Percentiles rank a stretch among this genome's conserved stretches.
Conservation (phyloP, 2,113 vertebrate species). For the Sclerurus mexicanus region DNA sequence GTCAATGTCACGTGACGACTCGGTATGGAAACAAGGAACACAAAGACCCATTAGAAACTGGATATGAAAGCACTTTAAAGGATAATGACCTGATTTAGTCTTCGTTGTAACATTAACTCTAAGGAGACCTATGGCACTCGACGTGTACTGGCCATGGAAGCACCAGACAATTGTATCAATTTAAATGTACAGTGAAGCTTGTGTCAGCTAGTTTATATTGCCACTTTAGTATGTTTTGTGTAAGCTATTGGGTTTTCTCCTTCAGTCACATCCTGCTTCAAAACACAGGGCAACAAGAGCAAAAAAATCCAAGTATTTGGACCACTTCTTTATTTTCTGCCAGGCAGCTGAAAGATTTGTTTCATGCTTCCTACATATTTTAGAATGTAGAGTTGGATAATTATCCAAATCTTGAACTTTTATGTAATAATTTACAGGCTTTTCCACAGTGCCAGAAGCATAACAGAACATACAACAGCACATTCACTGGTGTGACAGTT, state of each 20-base stretch:
- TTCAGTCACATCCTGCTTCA: background rate
- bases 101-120: conserved; percentile 42
- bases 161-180: conserved; percentile 66
- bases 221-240: conserved; percentile 43
- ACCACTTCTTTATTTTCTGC: background rate
- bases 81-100: conserved; percentile 38
- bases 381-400: conserved; percentile 13
- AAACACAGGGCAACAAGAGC: background rate
- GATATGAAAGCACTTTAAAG: conserved; percentile 66
- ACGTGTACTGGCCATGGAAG: conserved; percentile 40
- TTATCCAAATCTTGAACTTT: conserved; percentile 26
- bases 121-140: conserved; percentile 26
- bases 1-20: conserved; percentile 91
- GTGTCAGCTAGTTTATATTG: conserved; percentile 51
- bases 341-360: conserved; percentile 21
- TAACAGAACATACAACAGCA: background rate
- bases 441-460: conserved; percentile 35
- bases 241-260: conserved; percentile 12
- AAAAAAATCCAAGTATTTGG: background rate
- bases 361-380: conserved; percentile 22
- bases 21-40: background rate
- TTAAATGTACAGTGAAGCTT: conserved; percentile 59
- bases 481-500: background rate
- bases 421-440: conserved; percentile 22
- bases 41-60: background rate